Conservation (phyloP, 2,113 vertebrate species). For the Cygnus atratus region DNA sequence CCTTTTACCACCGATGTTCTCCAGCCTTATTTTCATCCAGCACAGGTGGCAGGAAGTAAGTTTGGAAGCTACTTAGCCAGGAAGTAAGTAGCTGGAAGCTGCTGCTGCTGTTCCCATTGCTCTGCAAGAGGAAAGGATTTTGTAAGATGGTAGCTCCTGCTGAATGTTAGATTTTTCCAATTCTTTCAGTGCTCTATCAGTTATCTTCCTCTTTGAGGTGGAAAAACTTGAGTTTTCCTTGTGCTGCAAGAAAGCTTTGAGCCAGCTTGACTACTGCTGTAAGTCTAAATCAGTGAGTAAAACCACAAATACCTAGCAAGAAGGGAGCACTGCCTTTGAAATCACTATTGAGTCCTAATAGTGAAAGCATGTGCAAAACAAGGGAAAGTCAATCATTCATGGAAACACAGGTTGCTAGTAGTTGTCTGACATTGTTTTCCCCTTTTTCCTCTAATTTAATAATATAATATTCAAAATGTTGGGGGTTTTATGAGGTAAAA, state of each 20-base stretch:
- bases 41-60: not conserved
- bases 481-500: not conserved
- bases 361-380: not conserved
- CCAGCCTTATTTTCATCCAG: not conserved
- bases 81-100: not conserved
- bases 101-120: not conserved
- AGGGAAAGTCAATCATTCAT: not conserved
- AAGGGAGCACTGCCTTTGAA: not conserved
- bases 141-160: not conserved
- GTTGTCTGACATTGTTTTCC: not conserved
- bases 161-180: not conserved
- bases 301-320: not conserved
- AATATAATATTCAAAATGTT: not conserved
- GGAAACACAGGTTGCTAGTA: not conserved
- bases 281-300: not conserved
- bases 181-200: accelerated
- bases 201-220: not conserved
- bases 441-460: not conserved
- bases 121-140: not conserved
- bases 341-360: not conserved
- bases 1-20: not conserved
- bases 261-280: not conserved
- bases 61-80: not conserved
- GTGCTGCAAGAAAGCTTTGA: not conserved
- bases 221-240: not conserved